phyloP scores from a whole-genome alignment of 2,797 vertebrate genomes.

The Malacoraja senta region DNA sequence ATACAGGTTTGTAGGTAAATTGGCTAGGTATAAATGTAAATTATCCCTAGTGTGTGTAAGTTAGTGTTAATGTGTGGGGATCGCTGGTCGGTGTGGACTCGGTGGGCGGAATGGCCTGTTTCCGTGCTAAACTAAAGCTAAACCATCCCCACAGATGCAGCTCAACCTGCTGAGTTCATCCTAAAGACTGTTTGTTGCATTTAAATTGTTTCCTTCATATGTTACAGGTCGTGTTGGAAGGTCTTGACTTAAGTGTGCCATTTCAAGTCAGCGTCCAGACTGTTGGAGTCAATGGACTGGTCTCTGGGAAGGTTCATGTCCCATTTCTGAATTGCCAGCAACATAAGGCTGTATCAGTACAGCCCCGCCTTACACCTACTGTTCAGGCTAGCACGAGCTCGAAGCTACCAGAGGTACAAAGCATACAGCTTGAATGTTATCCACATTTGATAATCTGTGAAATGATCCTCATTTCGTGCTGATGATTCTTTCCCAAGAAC shows the following conservation, averaged over 20 bases:
- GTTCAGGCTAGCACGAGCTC: neutral
- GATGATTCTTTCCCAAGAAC: too few species aligned
- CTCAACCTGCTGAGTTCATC: too few species aligned
- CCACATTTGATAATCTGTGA: neutral
- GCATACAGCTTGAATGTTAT: neutral
- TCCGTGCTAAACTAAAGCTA: too few species aligned
- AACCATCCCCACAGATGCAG: too few species aligned
- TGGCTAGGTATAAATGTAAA: too few species aligned
- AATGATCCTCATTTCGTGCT: neutral
- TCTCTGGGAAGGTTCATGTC: conserved; percentile 47
- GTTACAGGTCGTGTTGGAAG: conserved; percentile 50
- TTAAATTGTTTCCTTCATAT: neutral
- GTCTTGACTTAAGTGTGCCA: conserved; percentile 46
- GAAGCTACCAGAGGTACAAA: neutral
- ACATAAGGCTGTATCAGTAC: neutral
- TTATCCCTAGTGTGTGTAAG: too few species aligned
- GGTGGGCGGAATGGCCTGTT: too few species aligned
- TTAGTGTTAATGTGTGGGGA: too few species aligned
- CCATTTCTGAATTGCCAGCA: conserved; percentile 38
- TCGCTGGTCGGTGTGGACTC: too few species aligned
- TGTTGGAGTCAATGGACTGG: conserved; percentile 52
- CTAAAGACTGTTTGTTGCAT: too few species aligned
- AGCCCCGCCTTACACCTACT: neutral
- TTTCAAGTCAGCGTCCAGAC: conserved; percentile 51
- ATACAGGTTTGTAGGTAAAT: too few species aligned